A percentile compares a stretch with the other conserved stretches of the same genome.
phyloP scores from a whole-genome alignment of 2,888 invertebrate genomes.

The Parnassius orleans region DNA sequence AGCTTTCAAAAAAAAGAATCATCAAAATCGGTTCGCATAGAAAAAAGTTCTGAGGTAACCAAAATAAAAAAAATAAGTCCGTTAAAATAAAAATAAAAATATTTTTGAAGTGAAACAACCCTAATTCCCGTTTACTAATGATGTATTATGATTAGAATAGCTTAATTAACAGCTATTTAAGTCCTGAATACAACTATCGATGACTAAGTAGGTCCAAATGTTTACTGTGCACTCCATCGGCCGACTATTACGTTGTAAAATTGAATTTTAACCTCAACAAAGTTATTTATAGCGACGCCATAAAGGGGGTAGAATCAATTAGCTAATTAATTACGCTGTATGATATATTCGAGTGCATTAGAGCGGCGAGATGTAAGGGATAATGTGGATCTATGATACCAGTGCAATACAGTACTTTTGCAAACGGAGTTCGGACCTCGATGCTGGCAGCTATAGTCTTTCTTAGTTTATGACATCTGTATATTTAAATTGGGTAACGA shows the following conservation, averaged over 20 bases:
- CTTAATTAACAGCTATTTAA: constrained; percentile 12
- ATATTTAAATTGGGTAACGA: no score
- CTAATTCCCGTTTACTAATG: constrained; percentile 8
- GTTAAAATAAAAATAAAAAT: no score
- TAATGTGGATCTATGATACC: constrained; percentile 2
- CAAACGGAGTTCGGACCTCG: no score
- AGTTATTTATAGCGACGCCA: neutral
- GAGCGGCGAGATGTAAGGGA: neutral
- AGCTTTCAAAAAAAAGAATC: no score
- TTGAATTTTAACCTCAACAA: constrained; percentile 8
- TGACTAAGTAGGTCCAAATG: constrained; percentile 3
- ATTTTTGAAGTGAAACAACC: no score
- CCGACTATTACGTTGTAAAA: constrained; percentile 12
- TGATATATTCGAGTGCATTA: constrained; percentile 2
- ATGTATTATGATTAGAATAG: neutral
- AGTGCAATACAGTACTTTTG: no score
- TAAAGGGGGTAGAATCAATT: constrained; percentile 5
- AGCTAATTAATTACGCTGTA: constrained; percentile 9
- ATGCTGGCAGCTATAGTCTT: no score
- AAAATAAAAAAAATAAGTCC: no score
- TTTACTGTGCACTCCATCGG: constrained; percentile 11
- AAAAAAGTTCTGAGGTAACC: no score
- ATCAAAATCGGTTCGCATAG: no score
- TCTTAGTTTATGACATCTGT: no score
- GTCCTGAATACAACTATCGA: constrained; percentile 1